These are phyloP conservation scores for Thalassarche chlororhynchos DNA, from an alignment of 2,113 vertebrate genomes.

Conservation along the genomic window DNA sequence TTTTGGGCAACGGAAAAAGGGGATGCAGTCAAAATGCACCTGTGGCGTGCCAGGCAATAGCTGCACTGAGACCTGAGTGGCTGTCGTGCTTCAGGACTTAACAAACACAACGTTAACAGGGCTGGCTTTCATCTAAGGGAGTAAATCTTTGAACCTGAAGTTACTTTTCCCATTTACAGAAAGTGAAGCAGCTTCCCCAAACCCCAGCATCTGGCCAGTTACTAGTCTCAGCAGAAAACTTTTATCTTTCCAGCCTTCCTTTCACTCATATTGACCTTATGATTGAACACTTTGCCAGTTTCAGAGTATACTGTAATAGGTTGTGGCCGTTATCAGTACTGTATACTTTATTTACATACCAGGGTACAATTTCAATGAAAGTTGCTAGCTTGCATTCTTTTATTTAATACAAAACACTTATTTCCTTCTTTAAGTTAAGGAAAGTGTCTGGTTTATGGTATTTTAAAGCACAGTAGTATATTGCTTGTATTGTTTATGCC, in stretches of 20 bases:
- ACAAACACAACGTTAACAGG: background rate
- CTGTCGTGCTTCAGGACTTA: background rate
- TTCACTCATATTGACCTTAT: background rate
- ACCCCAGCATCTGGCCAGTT: background rate
- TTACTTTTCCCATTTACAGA: background rate
- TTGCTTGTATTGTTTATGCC: background rate
- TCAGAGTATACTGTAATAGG: background rate
- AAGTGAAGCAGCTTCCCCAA: rapidly evolving
- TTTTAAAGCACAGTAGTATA: background rate
- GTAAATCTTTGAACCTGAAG: background rate
- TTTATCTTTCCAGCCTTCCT: background rate
- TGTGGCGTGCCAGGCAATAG: background rate
- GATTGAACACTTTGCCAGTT: background rate
- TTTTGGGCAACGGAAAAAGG: background rate
- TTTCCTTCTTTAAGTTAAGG: background rate
- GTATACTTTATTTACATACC: background rate
- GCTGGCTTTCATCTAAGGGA: background rate
- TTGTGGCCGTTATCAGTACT: background rate
- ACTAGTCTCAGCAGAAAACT: background rate
- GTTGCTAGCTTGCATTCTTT: background rate
- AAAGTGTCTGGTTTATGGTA: background rate
- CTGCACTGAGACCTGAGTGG: background rate
- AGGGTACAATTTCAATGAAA: background rate
- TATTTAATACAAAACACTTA: background rate
- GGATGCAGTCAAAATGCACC: background rate